Conservation (phyloP, 2,888 invertebrate genomes). For the Leptinotarsa peninsularis region DNA sequence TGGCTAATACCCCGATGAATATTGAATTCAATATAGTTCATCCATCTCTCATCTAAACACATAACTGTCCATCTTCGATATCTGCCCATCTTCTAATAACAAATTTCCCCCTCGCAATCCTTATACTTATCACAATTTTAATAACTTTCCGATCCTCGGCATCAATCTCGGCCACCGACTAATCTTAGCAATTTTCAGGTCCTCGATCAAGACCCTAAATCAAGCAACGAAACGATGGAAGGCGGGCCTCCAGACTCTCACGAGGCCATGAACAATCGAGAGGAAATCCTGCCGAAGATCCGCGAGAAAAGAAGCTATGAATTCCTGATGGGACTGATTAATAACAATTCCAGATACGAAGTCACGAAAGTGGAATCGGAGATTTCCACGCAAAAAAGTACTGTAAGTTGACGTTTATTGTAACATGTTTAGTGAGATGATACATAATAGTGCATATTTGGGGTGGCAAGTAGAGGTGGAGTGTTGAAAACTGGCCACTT, state of each 20-base stretch:
- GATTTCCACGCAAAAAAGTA: slow-evolving; percentile 38
- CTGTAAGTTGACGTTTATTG: slow-evolving; percentile 30
- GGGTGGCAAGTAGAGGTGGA: too few relatives aligned
- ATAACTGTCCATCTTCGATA: too few relatives aligned
- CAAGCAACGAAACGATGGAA: slow-evolving; percentile 33
- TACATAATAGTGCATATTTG: too few relatives aligned
- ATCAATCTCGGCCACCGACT: not conserved
- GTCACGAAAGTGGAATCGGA: slow-evolving; percentile 59
- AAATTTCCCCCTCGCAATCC: too few relatives aligned
- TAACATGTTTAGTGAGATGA: not conserved
- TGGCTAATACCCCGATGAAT: too few relatives aligned
- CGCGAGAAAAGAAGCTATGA: slow-evolving; percentile 63
- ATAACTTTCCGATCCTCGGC: not conserved
- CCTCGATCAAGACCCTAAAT: not conserved
- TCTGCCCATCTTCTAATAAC: too few relatives aligned
- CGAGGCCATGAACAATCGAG: slow-evolving; percentile 65
- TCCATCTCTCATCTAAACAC: too few relatives aligned
- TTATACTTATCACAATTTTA: not conserved
- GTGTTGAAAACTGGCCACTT: too few relatives aligned
- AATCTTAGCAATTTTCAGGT: slow-evolving; percentile 14
- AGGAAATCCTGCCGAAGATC: slow-evolving; percentile 54
- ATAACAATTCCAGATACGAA: slow-evolving; percentile 63
- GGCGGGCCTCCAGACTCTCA: slow-evolving; percentile 62
- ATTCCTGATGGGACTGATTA: slow-evolving; percentile 64
- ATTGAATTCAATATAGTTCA: too few relatives aligned